Evolutionary conservation across 2,888 invertebrate genomes (phyloP), one percentile per base, ranked within the genome.

Genomic region (Thecophora atra): DNA sequence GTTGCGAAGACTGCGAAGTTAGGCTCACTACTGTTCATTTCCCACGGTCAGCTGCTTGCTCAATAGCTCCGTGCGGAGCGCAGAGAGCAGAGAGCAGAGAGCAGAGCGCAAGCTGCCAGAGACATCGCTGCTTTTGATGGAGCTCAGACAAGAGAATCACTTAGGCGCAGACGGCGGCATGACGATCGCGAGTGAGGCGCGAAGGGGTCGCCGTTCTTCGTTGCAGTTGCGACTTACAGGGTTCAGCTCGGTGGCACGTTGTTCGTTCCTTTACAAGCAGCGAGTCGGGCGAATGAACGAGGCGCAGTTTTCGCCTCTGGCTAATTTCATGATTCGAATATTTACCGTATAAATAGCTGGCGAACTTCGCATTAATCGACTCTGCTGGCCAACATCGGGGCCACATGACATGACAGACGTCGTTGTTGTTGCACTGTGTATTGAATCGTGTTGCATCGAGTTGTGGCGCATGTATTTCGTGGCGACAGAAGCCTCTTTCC

Each of bases 11-110:
- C 62, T 21, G 42, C 15, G 52, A 24, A 52, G 37, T 24, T 67
- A 52, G 66, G 60, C 54, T 71, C 76, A 82, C 84, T 84, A 85
- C 84, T 85, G 84, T 84, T 82, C 84, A 84, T 84, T 85, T 85
- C 84, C 84, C 84, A 85, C 84, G 84, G 83, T 84, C 79, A 80
- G 79, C n/a, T 62, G 72, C 73, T 73, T 28, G 51, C n/a, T n/a
- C n/a, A n/a, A n/a, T n/a, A n/a, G n/a, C n/a, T n/a, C n/a, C n/a
- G n/a, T n/a, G n/a, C n/a, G n/a, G 58, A 47, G 65, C 54, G 72
- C 69, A 51, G n/a, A n/a, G 66, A 51, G 65, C 68, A 68, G 74
- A 65, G 76, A 74, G 71, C 73, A 76, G 75, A 81, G 79, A 75
- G 79, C 15, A 58, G 58, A 58, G 58, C 13, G 58, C 26, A 28